Evolutionary conservation across 35 echinoderm and acorn worm species (phyloP), one percentile per base, ranked within the genome.

Genomic region (Strongylocentrotus purpuratus): DNA sequence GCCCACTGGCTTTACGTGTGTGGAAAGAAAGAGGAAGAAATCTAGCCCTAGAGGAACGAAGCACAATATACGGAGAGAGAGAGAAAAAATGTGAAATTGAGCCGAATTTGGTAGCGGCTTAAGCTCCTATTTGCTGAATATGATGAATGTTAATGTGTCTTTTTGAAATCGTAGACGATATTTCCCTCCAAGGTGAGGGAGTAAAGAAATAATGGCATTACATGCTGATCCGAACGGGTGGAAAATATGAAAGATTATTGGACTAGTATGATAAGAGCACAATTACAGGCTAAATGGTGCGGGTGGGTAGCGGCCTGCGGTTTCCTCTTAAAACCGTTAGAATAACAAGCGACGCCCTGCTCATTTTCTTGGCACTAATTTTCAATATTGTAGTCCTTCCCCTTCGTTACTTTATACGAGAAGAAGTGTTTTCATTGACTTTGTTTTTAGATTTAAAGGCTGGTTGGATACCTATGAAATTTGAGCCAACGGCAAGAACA

Each of bases 61-160:
- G 45, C 32, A 89, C 87, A 41, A 41, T 89, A 78, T 78, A 78
- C 28, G 28, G 65, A 78, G 65, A 70, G 61, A 25, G 25, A 2
- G 22, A 89, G 25, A 89, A 89, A 89, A 89, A 89, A 10, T 15
- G 33, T 89, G 87, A 41, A 89, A 89, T 89, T 89, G 87, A 89
- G 32, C 32, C 45, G 87, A 78, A 46, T 89, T 89, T 89, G 87
- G 87, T 89, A 89, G 87, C 87, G 87, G 32, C 87, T 33, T 89
- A 89, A 89, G 87, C 87, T 89, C 87, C 87, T 89, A 89, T 89
- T 89, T 89, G 33, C 32, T 89, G 87, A 89, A 89, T 89, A 89
- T 89, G 87, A 89, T 89, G 87, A 89, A 89, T 89, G 87, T 89
- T 89, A 45, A 89, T 89, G 87, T 89, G 33, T 89, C 87, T 89